Evolutionary conservation across 2,888 invertebrate genomes (phyloP).

Genomic region (Rotaria magnacalcarata): DNA sequence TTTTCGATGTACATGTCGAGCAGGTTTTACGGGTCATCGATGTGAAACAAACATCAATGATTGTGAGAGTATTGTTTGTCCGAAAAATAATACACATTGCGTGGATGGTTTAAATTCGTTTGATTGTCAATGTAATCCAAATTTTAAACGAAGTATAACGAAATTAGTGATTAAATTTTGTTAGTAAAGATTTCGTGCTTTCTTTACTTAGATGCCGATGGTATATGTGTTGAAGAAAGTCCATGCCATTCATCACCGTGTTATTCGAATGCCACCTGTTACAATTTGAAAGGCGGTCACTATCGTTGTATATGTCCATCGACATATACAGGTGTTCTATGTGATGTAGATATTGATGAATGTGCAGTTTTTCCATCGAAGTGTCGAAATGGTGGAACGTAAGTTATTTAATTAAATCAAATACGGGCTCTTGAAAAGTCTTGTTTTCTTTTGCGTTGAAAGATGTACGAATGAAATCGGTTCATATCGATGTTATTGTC

Average conservation of each 20-base stretch:
- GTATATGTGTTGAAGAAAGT: not conserved
- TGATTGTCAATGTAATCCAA: slow-evolving; percentile 1
- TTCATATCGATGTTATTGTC: slow-evolving; percentile 29
- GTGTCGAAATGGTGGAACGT: slow-evolving; percentile 18
- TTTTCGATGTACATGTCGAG: not conserved
- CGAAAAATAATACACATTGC: slow-evolving; percentile 6
- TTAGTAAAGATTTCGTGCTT: not conserved
- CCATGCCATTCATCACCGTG: not conserved
- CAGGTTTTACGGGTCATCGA: not conserved
- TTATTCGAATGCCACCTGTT: not conserved
- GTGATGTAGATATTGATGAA: slow-evolving; percentile 29
- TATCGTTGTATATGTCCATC: slow-evolving; percentile 17
- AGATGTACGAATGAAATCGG: slow-evolving; percentile 25
- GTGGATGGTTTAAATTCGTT: not conserved
- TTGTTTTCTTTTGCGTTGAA: not conserved
- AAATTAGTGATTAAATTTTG: not conserved
- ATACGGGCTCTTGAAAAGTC: not conserved
- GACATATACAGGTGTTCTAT: not conserved
- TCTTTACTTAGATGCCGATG: not conserved
- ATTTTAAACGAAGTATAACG: not conserved
- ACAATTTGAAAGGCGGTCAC: not conserved
- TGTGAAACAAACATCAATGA: slow-evolving; percentile 31
- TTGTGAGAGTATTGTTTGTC: slow-evolving; percentile 2
- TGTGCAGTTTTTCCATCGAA: not conserved
- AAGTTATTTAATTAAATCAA: not conserved